A percentile compares a stretch with the other conserved stretches of the same genome.
phyloP scores from a whole-genome alignment of 2,113 vertebrate species.

The Austrofundulus limnaeus region DNA sequence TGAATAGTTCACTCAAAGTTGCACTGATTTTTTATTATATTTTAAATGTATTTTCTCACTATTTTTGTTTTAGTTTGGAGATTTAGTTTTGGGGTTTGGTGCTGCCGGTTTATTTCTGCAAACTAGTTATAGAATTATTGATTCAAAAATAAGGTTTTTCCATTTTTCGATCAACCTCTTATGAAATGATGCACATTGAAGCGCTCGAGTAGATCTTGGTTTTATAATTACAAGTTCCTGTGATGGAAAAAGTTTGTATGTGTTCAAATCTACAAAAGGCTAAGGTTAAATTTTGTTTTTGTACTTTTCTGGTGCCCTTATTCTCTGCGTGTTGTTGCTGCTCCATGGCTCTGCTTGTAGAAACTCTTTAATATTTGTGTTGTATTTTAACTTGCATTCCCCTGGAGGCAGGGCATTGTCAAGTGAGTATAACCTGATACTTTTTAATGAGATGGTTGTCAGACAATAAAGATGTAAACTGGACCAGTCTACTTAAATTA shows the following conservation, averaged over 20 bases:
- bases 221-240: neutral
- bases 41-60: too few relatives aligned
- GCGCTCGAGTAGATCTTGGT: neutral
- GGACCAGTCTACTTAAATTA: too few relatives aligned
- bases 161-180: too few relatives aligned
- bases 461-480: neutral
- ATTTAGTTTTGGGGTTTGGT: too few relatives aligned
- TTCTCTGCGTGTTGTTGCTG: conserved; percentile 34
- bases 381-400: conserved; percentile 96
- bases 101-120: too few relatives aligned
- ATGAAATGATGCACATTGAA: neutral
- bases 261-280: neutral
- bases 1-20: too few relatives aligned
- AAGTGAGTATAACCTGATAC: conserved; percentile 85
- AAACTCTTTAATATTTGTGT: conserved; percentile 87
- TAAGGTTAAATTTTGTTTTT: too few relatives aligned
- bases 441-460: neutral
- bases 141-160: too few relatives aligned
- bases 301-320: conserved; percentile 55
- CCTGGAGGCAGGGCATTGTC: conserved; percentile 98
- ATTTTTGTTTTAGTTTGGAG: too few relatives aligned
- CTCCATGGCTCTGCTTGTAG: conserved; percentile 36
- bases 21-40: too few relatives aligned
- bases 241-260: neutral
- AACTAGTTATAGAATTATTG: too few relatives aligned